A percentile compares a stretch with the other conserved stretches of the same genome.
Conservation (phyloP, 1,140 invertebrate genomes). For the Pseudachorutes palmiensis region DNA sequence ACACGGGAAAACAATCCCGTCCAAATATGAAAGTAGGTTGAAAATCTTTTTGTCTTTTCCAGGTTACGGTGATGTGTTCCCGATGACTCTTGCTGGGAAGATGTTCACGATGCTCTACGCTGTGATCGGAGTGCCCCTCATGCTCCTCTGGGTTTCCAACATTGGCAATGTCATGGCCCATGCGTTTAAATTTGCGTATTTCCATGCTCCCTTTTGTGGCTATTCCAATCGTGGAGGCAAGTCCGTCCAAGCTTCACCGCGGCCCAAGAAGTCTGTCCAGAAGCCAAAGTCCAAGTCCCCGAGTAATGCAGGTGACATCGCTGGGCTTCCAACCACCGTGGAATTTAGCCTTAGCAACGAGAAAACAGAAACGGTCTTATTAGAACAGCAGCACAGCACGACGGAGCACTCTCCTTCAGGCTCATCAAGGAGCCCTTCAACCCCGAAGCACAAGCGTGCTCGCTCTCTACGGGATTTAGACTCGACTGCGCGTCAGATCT, state of each 20-base stretch:
- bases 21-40: too few species aligned
- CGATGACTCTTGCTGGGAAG: slow-evolving; percentile 66
- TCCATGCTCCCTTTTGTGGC: slow-evolving; percentile 51
- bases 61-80: slow-evolving; percentile 72
- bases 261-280: too few species aligned
- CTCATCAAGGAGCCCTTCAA: neutral
- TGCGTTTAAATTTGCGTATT: slow-evolving; percentile 61
- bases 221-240: neutral
- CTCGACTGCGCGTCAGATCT: slow-evolving; percentile 30
- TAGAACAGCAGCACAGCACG: neutral
- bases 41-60: slow-evolving; percentile 41
- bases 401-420: too few species aligned
- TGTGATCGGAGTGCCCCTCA: slow-evolving; percentile 70
- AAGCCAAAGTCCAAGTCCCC: too few species aligned
- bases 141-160: slow-evolving; percentile 76
- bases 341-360: too few species aligned
- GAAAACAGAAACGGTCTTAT: slow-evolving; percentile 20
- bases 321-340: too few species aligned
- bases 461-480: slow-evolving; percentile 24
- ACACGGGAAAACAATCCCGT: too few species aligned
- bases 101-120: slow-evolving; percentile 81
- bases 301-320: too few species aligned
- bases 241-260: neutral
- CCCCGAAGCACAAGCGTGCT: slow-evolving; percentile 7
- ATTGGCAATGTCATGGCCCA: slow-evolving; percentile 70